Conservation (phyloP, 2,888 invertebrate species). For the Margaritifera margaritifera region DNA sequence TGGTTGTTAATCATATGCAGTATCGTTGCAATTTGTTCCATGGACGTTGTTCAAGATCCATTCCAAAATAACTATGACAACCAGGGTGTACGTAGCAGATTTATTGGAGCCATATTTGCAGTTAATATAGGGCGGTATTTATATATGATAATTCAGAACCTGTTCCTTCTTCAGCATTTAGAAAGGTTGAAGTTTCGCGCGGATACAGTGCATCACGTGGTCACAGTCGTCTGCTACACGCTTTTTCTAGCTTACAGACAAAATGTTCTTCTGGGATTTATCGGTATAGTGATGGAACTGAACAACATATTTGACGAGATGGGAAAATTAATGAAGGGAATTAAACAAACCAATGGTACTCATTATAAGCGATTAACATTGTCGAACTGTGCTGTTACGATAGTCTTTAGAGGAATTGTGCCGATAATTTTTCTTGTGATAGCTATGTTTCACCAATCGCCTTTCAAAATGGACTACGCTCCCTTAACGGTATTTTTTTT, state of each 20-base stretch:
- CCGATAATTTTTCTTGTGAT: constrained; percentile 48
- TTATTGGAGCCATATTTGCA: constrained; percentile 33
- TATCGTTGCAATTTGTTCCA: constrained; percentile 33
- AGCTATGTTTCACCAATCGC: constrained; percentile 45
- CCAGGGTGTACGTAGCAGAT: constrained; percentile 8
- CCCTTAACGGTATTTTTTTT: constrained; percentile 50
- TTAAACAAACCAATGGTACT: constrained; percentile 25
- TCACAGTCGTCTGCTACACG: constrained; percentile 41
- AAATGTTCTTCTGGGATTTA: constrained; percentile 43
- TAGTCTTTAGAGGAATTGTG: constrained; percentile 43
- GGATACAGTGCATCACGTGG: constrained; percentile 44
- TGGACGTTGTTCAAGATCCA: constrained; percentile 37
- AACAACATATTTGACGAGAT: constrained; percentile 39
- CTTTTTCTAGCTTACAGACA: constrained; percentile 43
- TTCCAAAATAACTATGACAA: constrained; percentile 30
- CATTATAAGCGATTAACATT: constrained; percentile 35
- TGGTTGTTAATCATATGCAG: constrained; percentile 34
- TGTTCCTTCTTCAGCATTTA: constrained; percentile 19
- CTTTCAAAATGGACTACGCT: constrained; percentile 46
- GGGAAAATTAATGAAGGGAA: constrained; percentile 37
- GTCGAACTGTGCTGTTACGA: constrained; percentile 34
- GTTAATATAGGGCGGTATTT: constrained; percentile 48
- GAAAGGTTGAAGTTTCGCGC: constrained; percentile 31
- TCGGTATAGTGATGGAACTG: constrained; percentile 45
- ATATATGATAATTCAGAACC: constrained; percentile 34